Percentiles rank a stretch among this genome's conserved stretches.
Conservation (phyloP, 2,113 vertebrate species). For the Gopherus evgoodei region DNA sequence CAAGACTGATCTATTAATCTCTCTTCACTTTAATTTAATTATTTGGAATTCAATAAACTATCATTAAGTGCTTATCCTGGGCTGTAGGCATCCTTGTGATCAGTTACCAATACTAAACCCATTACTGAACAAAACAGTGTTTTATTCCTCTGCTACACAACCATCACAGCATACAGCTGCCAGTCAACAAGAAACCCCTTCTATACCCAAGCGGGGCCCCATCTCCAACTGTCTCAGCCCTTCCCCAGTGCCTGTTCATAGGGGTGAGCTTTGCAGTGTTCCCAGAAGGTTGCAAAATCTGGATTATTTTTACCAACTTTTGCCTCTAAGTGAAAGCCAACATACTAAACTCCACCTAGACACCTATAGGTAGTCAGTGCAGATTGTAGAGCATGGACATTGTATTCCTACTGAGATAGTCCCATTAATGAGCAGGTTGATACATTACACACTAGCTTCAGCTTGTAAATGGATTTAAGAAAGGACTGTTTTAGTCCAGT, state of each 20-base stretch:
- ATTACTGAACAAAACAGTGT: not conserved
- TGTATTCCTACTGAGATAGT: not conserved
- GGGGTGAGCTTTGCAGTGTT: not conserved
- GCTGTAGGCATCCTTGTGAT: too few species aligned
- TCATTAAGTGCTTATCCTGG: not conserved
- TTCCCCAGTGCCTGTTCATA: not conserved
- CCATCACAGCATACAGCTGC: not conserved
- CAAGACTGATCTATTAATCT: not conserved
- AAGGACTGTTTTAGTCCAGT: not conserved
- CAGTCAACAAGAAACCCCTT: not conserved
- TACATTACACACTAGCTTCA: not conserved
- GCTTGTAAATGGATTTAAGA: not conserved
- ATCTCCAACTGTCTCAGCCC: not conserved
- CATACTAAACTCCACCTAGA: not conserved
- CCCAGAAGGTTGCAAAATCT: not conserved
- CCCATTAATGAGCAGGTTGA: not conserved
- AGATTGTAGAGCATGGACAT: not conserved
- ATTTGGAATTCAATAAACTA: not conserved
- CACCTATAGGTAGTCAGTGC: not conserved
- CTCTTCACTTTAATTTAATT: not conserved
- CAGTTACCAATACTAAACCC: not conserved
- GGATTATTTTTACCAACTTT: not conserved
- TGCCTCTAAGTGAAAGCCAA: not conserved
- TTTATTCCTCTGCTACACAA: not conserved
- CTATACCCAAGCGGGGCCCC: not conserved